Evolutionary conservation across 2,797 vertebrate genomes (phyloP).

Genomic region (Acrocephalus scirpaceus): DNA sequence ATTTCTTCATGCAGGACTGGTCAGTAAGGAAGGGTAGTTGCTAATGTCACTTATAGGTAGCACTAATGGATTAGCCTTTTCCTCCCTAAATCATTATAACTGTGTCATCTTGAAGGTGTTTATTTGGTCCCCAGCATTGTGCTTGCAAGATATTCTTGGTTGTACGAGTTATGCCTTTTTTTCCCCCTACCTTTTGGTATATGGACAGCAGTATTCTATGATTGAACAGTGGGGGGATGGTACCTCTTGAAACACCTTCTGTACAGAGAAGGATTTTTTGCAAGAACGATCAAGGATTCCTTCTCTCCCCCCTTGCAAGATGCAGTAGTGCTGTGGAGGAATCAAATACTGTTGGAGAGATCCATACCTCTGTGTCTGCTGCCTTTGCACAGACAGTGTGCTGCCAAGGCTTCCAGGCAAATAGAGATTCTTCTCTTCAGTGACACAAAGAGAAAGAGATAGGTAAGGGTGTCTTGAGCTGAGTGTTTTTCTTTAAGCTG

Average conservation of each 20-base stretch:
- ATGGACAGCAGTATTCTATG: not conserved
- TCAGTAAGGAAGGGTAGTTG: not conserved
- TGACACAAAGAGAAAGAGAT: rapidly evolving
- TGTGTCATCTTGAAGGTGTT: not conserved
- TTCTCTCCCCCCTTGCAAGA: not conserved
- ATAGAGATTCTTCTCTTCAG: not conserved
- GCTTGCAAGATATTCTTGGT: not conserved
- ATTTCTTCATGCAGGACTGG: not conserved
- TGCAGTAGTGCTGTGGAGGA: not conserved
- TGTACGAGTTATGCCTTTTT: rapidly evolving
- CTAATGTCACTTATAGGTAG: not conserved
- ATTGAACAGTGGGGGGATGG: rapidly evolving
- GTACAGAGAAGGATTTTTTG: not conserved
- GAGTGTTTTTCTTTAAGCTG: not conserved
- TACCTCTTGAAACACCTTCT: not conserved
- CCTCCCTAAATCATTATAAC: not conserved
- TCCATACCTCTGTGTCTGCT: not conserved
- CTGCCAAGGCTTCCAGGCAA: not conserved
- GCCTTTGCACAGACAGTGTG: not conserved
- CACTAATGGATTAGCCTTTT: not conserved
- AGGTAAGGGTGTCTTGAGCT: not conserved
- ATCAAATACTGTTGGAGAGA: not conserved
- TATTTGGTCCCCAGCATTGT: not conserved
- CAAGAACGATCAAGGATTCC: not conserved
- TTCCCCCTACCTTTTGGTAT: not conserved